phyloP scores from a whole-genome alignment of 2,113 vertebrate species.

The Elephantulus edwardii region DNA sequence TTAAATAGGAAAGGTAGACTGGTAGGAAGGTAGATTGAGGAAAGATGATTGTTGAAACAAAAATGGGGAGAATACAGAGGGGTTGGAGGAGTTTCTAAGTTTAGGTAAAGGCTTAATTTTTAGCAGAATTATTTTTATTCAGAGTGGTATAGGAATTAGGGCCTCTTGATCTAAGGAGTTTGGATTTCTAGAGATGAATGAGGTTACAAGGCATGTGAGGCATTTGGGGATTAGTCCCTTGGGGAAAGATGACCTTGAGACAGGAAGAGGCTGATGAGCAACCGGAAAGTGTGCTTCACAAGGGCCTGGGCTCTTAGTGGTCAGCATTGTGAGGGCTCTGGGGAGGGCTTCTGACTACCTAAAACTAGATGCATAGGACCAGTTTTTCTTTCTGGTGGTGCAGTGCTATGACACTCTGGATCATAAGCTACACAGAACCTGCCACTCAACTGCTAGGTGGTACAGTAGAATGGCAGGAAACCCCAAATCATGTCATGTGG shows the following conservation, averaged over 20 bases:
- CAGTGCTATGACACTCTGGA: neutral
- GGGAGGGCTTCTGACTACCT: neutral
- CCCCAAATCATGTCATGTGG: neutral
- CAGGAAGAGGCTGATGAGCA: neutral
- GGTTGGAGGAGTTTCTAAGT: neutral
- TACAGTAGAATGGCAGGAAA: accelerated
- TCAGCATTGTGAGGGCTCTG: neutral
- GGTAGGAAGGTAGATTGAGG: neutral
- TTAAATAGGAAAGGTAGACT: neutral
- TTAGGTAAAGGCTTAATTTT: neutral
- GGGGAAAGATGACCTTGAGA: neutral
- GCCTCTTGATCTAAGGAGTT: neutral
- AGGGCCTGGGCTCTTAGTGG: neutral
- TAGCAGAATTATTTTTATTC: neutral
- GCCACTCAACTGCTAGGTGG: neutral
- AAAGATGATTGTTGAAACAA: neutral
- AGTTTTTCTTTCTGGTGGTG: neutral
- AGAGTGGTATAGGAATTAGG: neutral
- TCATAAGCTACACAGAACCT: neutral
- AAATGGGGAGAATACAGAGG: neutral
- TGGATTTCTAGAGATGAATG: neutral
- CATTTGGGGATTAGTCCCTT: neutral
- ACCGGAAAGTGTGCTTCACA: neutral
- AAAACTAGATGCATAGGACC: neutral
- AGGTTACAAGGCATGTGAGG: neutral